phyloP scores from a whole-genome alignment of 2,113 vertebrate genomes.

The Dryoscopus gambensis region DNA sequence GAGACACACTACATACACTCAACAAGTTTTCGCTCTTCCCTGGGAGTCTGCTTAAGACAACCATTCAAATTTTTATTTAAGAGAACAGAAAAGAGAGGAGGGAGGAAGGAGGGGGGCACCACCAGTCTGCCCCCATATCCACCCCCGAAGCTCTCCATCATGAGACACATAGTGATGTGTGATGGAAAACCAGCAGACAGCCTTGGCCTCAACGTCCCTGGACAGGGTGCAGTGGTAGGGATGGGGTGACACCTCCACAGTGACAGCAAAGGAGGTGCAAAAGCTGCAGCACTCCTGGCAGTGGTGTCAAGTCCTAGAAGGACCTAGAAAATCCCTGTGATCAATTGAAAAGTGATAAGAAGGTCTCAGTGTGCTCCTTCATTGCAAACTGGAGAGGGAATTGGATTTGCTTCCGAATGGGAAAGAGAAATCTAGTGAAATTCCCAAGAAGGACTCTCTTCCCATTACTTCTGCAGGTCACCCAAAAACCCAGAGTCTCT shows the following conservation, averaged over 20 bases:
- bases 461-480: not conserved
- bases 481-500: not conserved
- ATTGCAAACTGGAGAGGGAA: not conserved
- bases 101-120: not conserved
- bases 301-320: not conserved
- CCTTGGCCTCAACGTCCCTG: not conserved
- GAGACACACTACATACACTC: not conserved
- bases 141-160: not conserved
- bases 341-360: not conserved
- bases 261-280: not conserved
- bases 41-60: not conserved
- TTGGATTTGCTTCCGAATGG: not conserved
- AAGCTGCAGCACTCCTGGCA: not conserved
- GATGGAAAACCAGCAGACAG: not conserved
- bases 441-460: not conserved
- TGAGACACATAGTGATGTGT: not conserved
- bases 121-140: not conserved
- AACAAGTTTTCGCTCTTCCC: not conserved
- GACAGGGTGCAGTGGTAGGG: accelerated
- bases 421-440: not conserved
- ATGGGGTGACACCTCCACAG: not conserved
- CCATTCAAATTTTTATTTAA: not conserved
- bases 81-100: not conserved
- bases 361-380: not conserved
- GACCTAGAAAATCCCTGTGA: not conserved